Base-by-base conservation (phyloP, 2,113 vertebrate species). In the Stomatorhinus ivindoensis region DNA sequence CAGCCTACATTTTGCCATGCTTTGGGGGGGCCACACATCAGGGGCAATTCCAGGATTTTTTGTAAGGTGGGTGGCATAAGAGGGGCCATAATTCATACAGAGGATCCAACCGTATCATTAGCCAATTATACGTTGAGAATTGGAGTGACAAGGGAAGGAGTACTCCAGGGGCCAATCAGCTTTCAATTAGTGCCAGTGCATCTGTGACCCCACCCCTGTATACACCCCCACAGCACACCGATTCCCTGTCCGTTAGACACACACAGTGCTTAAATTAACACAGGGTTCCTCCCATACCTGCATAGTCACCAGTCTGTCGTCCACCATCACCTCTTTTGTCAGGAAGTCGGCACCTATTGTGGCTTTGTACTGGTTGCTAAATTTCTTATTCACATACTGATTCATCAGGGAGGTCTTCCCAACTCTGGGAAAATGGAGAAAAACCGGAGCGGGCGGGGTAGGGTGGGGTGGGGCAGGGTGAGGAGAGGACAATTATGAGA, bases 341-440 rank as follows among this genome's bases (percentile, higher is more conserved):
- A 99, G 96, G 91, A 99, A 99, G 94, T 98, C 98, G 39, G 98
- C 98, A 0, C 98, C 98, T 96, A 99, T 99, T 94, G 98, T 99
- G 90, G 98, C 98, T 96, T 99, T 99, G 94, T 99, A 99, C 93
- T 99, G 98, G 93, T 99, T 99, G 94, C 97, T 99, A 95, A 99
- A 99, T 94, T 99, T 99, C 96, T 99, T 99, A 95, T 99, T 99
- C 93, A 99, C 98, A 94, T 99, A 99, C 94, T 99, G 98, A 95
- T 99, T 99, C 98, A 99, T 99, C 89, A 99, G 94, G 0, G 98
- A 99, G 80, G 98, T 99, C 95, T 99, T 99, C 31, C 98, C 98
- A 85, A 99, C 98, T 90, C 98, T 99, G 92, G 17, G 88, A 88
- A 87, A 39, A 89, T 55, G 50, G 89, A n/a, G 83, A 50, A 21